Conservation (phyloP, 2,113 vertebrate species). For the Fulmarus glacialis region DNA sequence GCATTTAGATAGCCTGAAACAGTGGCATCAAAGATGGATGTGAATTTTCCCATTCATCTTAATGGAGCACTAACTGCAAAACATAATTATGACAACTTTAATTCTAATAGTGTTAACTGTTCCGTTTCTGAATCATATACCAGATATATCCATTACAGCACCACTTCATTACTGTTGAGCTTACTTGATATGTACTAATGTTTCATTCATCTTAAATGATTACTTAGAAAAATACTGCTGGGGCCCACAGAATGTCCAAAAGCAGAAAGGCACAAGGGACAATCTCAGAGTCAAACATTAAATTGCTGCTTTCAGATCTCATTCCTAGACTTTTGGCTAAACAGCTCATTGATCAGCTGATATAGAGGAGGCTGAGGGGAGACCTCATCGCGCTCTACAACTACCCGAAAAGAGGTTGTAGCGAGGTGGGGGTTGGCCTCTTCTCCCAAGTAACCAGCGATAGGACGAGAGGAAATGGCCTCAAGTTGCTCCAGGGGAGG, state of each 20-base stretch:
- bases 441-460: too few species aligned
- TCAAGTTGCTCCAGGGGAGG: too few species aligned
- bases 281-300: not conserved
- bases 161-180: not conserved
- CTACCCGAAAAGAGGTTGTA: too few species aligned
- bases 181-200: not conserved
- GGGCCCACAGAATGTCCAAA: not conserved
- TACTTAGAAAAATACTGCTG: not conserved
- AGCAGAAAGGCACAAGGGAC: not conserved
- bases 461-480: too few species aligned
- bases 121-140: not conserved
- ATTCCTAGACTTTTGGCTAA: not conserved
- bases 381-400: too few species aligned
- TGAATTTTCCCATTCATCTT: not conserved
- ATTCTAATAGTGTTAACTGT: not conserved
- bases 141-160: not conserved
- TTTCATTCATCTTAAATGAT: not conserved
- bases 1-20: not conserved
- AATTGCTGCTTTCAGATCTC: not conserved
- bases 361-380: too few species aligned
- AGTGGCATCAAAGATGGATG: not conserved
- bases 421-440: too few species aligned
- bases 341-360: not conserved
- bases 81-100: not conserved
- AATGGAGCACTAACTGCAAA: constrained; percentile 22